These are phyloP conservation scores for Leptodactylus fallax DNA, from an alignment of 2,797 vertebrate genomes.

Conservation along the genomic window DNA sequence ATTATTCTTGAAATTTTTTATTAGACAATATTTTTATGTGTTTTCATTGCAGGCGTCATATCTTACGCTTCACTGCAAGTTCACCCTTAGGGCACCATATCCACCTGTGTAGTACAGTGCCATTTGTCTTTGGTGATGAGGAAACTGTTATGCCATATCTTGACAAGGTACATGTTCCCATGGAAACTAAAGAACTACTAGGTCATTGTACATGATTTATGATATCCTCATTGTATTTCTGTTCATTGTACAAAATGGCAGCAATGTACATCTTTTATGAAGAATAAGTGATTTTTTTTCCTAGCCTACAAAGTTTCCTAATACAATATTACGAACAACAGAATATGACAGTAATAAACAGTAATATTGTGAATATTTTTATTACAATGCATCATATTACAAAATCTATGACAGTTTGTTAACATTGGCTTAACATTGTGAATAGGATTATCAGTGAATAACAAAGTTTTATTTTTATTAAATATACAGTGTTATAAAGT, in stretches of 20 bases:
- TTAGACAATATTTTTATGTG: background rate
- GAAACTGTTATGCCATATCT: slow-evolving; percentile 83
- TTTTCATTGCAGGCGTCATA: slow-evolving; percentile 79
- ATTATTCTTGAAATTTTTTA: slow-evolving; percentile 20
- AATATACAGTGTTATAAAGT: background rate
- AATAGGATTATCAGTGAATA: background rate
- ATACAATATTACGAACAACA: background rate
- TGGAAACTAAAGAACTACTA: slow-evolving; percentile 48
- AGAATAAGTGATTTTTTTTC: background rate
- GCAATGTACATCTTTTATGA: background rate
- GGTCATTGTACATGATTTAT: background rate
- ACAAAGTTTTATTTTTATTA: background rate
- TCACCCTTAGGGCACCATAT: slow-evolving; percentile 81
- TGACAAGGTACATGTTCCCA: slow-evolving; percentile 77
- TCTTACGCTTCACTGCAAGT: slow-evolving; percentile 78
- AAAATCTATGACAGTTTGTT: background rate
- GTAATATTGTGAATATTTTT: too few species aligned
- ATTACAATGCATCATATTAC: background rate
- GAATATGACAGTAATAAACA: too few species aligned
- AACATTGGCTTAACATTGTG: background rate
- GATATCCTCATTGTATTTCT: slow-evolving; percentile 18
- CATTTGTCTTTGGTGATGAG: slow-evolving; percentile 87
- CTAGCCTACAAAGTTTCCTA: background rate
- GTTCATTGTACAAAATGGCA: slow-evolving; percentile 9
- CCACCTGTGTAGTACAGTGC: slow-evolving; percentile 82